Conservation (phyloP, 2,113 vertebrate genomes). For the Ivindomyrus marchei region DNA sequence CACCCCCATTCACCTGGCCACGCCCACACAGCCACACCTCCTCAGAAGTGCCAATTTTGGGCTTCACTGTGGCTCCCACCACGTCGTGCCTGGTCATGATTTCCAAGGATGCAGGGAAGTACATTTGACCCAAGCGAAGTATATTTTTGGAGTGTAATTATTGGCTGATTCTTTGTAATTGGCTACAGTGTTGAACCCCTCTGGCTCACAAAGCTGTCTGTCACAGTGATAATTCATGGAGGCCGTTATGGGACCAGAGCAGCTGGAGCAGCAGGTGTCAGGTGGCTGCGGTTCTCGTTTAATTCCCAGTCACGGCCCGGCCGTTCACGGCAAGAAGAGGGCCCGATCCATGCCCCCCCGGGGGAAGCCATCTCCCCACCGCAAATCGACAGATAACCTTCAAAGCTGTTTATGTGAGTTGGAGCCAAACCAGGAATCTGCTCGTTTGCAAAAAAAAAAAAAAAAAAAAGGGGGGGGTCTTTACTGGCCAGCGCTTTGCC, state of each 20-base stretch:
- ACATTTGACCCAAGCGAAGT: not conserved
- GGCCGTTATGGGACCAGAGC: not conserved
- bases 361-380: not conserved
- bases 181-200: not conserved
- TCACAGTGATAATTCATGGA: not conserved
- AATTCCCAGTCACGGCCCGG: slow-evolving; percentile 13
- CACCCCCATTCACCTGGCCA: not conserved
- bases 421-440: slow-evolving; percentile 59
- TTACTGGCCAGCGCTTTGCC: slow-evolving; percentile 32
- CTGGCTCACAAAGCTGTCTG: not conserved
- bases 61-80: not conserved
- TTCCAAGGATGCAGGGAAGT: not conserved
- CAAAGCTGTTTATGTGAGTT: slow-evolving; percentile 50
- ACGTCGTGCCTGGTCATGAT: not conserved
- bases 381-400: slow-evolving; percentile 42
- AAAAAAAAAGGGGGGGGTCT: slow-evolving; percentile 7
- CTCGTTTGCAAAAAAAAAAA: slow-evolving; percentile 49
- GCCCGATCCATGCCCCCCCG: not conserved
- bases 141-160: not conserved
- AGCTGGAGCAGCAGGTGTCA: not conserved
- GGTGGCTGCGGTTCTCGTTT: not conserved
- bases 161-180: not conserved
- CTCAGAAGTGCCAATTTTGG: not conserved
- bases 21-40: not conserved
- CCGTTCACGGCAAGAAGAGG: not conserved